phyloP scores from a whole-genome alignment of 2,888 invertebrate species.

The Synanthedon myopaeformis region DNA sequence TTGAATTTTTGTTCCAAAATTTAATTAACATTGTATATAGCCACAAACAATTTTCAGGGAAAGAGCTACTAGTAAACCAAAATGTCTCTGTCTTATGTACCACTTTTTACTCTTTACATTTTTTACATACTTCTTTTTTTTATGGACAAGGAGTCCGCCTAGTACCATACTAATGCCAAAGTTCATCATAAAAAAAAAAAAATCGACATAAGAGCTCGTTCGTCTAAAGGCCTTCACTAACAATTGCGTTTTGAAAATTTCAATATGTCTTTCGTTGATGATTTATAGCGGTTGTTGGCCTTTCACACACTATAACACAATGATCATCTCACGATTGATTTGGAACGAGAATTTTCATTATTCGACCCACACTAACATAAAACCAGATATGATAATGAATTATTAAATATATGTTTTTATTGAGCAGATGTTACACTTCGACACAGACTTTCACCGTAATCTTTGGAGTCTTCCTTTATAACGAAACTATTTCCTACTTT shows the following conservation, averaged over 20 bases:
- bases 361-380: constrained; percentile 23
- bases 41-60: too few species aligned
- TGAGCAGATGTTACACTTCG: constrained; percentile 5
- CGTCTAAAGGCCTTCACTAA: background rate
- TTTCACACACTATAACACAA: background rate
- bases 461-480: constrained; percentile 8
- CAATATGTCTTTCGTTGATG: background rate
- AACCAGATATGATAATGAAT: constrained; percentile 35
- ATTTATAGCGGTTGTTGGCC: background rate
- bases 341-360: constrained; percentile 6
- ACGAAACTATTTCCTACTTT: constrained; percentile 3
- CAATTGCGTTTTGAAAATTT: background rate
- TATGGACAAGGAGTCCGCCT: too few species aligned
- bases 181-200: too few species aligned
- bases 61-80: too few species aligned
- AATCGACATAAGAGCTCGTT: background rate
- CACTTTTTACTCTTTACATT: too few species aligned
- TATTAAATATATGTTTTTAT: background rate
- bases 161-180: too few species aligned
- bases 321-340: constrained; percentile 4
- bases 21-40: too few species aligned
- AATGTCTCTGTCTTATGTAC: too few species aligned
- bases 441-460: constrained; percentile 30
- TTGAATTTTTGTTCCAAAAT: too few species aligned
- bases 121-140: too few species aligned